Evolutionary conservation across 2,888 invertebrate species (phyloP), one percentile per base, ranked within the genome.

Genomic region (Chalcis sispes): DNA sequence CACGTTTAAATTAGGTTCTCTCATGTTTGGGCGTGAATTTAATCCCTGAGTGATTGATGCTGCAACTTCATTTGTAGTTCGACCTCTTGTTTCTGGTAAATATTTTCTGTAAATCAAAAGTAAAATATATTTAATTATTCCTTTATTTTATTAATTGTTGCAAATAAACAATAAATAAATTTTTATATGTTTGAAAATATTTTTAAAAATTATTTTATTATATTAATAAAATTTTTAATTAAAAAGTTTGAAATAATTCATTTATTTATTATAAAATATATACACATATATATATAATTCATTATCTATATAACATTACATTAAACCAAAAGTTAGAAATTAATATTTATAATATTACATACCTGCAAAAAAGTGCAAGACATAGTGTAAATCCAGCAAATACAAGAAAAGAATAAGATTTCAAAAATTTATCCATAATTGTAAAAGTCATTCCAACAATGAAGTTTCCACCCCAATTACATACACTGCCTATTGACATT

Each of bases 401-500:
- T 67, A 95, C 90, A n/a, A 95, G 89, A 87, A 96, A 96, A 7
- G 93, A 93, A 82, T 92, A 93, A 1, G 95, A 90, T 0, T 94
- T 94, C 79, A 95, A 91, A 36, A 89, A 82, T 18, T 87, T 88
- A 79, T 93, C 90, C 85, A 96, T 85, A 13, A 90, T 88, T 8
- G 94, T 94, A 89, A 96, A 96, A 23, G 92, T 90, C 91, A 96
- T 93, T 40, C 95, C 96, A 77, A 98, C 94, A 5, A 95, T 85
- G 87, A 97, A 95, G 90, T 97, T 97, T 56, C 95, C 95, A 0
- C 92, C 91, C 97, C 97, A 98, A 87, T 96, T 97, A 77, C 93
- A 92, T 82, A 96, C 92, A 77, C 95, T 95, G 52, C 96, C 96
- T 87, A 96, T 90, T 59, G 96, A 93, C 95, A 96, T 96, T 66